Evolutionary conservation across 2,113 vertebrate genomes (phyloP).

Genomic region (Hippocampus comes): DNA sequence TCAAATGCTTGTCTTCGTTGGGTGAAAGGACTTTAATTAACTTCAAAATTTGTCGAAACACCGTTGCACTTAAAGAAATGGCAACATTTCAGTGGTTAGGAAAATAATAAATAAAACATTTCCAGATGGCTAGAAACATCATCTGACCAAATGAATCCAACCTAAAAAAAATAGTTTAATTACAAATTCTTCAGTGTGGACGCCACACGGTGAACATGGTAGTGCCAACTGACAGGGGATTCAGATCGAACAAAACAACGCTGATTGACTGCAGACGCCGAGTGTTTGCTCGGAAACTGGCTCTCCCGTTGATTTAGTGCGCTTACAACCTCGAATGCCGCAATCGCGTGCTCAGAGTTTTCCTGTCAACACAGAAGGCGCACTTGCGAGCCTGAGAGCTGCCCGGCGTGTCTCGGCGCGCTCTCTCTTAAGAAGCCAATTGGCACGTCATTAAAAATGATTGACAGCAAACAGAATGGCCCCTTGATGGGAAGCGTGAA

Average conservation of each 20-base stretch:
- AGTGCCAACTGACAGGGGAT: background rate
- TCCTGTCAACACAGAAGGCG: background rate
- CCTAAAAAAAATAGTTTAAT: background rate
- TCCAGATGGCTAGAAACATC: background rate
- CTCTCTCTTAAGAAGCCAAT: background rate
- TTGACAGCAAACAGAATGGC: background rate
- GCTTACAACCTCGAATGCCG: background rate
- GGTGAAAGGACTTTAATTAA: no score
- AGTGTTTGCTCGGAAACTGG: background rate
- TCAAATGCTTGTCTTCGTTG: no score
- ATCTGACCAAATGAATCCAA: background rate
- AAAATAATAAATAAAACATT: background rate
- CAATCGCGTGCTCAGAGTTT: background rate
- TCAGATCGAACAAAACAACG: background rate
- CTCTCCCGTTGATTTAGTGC: background rate
- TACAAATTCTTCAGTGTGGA: background rate
- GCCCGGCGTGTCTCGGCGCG: background rate
- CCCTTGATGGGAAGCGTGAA: background rate
- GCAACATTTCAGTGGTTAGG: no score
- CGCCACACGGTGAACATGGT: background rate
- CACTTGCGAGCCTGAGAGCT: background rate
- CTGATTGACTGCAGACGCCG: background rate
- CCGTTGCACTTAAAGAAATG: no score
- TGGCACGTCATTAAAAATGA: conserved; percentile 6
- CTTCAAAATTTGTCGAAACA: no score